These are phyloP conservation scores for Syrmaticus mikado DNA, from an alignment of 2,113 vertebrate genomes.

Conservation along the genomic window DNA sequence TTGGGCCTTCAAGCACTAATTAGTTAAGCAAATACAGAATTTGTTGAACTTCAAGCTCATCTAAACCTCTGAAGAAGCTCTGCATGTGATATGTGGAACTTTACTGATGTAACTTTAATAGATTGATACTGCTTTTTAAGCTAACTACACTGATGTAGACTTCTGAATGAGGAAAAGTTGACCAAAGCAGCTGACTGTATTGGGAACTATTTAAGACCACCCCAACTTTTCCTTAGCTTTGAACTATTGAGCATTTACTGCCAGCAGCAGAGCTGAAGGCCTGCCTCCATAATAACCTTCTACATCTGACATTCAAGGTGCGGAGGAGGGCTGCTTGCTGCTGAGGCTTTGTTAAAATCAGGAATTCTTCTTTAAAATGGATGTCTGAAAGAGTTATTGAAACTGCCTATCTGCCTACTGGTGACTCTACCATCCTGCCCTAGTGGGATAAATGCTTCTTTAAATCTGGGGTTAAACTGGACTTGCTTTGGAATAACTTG, in stretches of 20 bases:
- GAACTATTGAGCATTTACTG: not conserved
- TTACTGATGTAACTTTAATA: not conserved
- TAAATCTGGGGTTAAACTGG: not conserved
- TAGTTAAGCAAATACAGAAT: not conserved
- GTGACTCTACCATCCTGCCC: not conserved
- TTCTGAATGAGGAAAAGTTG: not conserved
- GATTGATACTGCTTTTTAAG: not conserved
- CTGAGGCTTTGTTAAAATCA: not conserved
- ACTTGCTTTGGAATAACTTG: not conserved
- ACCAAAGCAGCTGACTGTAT: not conserved
- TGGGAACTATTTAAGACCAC: not conserved
- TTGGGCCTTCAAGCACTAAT: not conserved
- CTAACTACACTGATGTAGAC: not conserved
- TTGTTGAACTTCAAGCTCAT: not conserved
- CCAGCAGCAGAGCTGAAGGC: not conserved
- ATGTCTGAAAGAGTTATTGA: not conserved
- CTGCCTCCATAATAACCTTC: not conserved
- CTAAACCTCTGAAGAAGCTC: not conserved
- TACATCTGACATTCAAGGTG: not conserved
- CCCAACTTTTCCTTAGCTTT: not conserved
- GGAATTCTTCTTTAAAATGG: not conserved
- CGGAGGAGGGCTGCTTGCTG: not conserved
- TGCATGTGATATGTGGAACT: not conserved
- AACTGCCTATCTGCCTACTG: not conserved
- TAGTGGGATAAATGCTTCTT: not conserved